These are phyloP conservation scores for Leptinotarsa lineolata DNA, from an alignment of 1,140 invertebrate genomes.

Conservation along the genomic window DNA sequence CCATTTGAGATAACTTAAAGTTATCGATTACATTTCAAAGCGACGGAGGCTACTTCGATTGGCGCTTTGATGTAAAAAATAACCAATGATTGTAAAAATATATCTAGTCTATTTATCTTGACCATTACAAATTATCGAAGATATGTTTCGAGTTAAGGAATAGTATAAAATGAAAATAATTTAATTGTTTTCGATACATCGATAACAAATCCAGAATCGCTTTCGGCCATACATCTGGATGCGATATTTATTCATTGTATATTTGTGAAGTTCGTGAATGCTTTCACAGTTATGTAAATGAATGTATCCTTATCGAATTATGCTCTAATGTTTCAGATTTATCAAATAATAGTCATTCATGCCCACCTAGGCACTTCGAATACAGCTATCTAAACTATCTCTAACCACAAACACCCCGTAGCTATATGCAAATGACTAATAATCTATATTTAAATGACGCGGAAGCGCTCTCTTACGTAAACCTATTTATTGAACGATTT, in stretches of 20 bases:
- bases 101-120: too few relatives aligned
- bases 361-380: not conserved
- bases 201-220: not conserved
- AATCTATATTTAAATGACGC: conserved; percentile 6
- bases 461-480: conserved; percentile 3
- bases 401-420: not conserved
- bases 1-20: too few relatives aligned
- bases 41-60: too few relatives aligned
- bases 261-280: not conserved
- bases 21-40: too few relatives aligned
- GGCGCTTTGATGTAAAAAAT: too few relatives aligned
- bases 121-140: too few relatives aligned
- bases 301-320: conserved; percentile 3
- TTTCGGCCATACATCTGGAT: not conserved
- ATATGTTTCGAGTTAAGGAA: too few relatives aligned
- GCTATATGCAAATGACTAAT: not conserved
- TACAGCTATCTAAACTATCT: conserved; percentile 8
- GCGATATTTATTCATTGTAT: not conserved
- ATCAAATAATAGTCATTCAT: conserved; percentile 9
- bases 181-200: too few relatives aligned
- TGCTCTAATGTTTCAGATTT: conserved; percentile 6
- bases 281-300: conserved; percentile 3
- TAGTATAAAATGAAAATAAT: too few relatives aligned
- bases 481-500: conserved; percentile 11
- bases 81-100: too few relatives aligned